A percentile compares a stretch with the other conserved stretches of the same genome.
Evolutionary conservation across 2,888 invertebrate species (phyloP).

Genomic region (Ophonus ardosiacus): DNA sequence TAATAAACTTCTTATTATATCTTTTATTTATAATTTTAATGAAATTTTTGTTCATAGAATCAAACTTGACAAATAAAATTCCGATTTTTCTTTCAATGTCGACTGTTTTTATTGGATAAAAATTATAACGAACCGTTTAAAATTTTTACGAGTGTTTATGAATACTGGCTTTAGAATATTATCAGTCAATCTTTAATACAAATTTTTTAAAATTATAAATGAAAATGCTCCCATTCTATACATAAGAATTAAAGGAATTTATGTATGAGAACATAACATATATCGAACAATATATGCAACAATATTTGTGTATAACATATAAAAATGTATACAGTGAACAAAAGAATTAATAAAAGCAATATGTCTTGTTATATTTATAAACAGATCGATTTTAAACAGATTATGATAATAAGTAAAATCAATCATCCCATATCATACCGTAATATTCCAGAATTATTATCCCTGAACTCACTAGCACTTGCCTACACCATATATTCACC

Average conservation of each 20-base stretch:
- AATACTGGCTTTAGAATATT: too few species aligned
- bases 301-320: neutral
- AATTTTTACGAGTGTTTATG: too few species aligned
- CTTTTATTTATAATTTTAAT: neutral
- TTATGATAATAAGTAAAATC: constrained; percentile 35
- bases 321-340: neutral
- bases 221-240: too few species aligned
- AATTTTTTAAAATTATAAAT: too few species aligned
- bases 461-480: neutral
- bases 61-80: too few species aligned
- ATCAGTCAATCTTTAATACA: too few species aligned
- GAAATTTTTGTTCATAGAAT: neutral
- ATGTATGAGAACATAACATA: too few species aligned
- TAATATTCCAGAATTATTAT: constrained; percentile 4
- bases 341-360: neutral
- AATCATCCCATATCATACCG: constrained; percentile 10
- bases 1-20: constrained; percentile 4
- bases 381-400: neutral
- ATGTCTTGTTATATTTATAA: neutral
- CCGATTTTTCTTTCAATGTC: too few species aligned
- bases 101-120: too few species aligned
- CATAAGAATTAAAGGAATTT: too few species aligned
- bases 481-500: constrained; percentile 18
- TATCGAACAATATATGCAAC: too few species aligned
- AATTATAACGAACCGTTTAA: too few species aligned